A percentile compares a stretch with the other conserved stretches of the same genome.
These are phyloP conservation scores for Drosophila ficusphila DNA, from an alignment of 1,140 invertebrate genomes.

Conservation along the genomic window DNA sequence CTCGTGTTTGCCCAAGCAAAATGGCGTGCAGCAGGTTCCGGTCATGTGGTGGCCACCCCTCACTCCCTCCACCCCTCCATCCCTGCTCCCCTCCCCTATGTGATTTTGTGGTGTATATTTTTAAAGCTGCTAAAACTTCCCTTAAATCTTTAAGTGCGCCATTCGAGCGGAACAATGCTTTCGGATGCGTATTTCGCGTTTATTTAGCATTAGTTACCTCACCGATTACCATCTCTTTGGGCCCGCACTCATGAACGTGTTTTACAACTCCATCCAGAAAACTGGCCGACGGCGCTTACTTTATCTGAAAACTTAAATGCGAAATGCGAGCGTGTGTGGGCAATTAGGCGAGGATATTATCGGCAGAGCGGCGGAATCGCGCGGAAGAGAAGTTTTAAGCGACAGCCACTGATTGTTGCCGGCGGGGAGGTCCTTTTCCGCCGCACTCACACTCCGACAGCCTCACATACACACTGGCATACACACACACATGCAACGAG, in stretches of 20 bases:
- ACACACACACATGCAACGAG: slow-evolving; percentile 20
- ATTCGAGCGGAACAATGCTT: too few relatives aligned
- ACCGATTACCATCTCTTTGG: slow-evolving; percentile 1
- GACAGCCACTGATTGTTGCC: slow-evolving; percentile 46
- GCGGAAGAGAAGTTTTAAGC: slow-evolving; percentile 29
- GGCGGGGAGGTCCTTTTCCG: slow-evolving; percentile 12
- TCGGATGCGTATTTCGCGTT: too few relatives aligned
- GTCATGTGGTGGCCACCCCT: slow-evolving; percentile 44
- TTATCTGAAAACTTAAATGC: slow-evolving; percentile 65
- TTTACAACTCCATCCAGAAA: slow-evolving; percentile 24
- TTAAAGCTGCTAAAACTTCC: too few relatives aligned
- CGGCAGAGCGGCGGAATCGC: slow-evolving; percentile 26
- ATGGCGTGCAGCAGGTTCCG: slow-evolving; percentile 64
- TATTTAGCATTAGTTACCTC: not conserved
- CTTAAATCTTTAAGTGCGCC: too few relatives aligned
- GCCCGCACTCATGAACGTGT: slow-evolving; percentile 3
- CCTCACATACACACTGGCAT: slow-evolving; percentile 1
- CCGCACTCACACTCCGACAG: not conserved
- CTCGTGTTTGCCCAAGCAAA: slow-evolving; percentile 59
- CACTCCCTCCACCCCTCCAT: not conserved
- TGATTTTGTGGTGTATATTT: too few relatives aligned
- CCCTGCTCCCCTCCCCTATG: too few relatives aligned
- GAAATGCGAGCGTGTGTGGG: slow-evolving; percentile 59
- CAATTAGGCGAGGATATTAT: slow-evolving; percentile 53
- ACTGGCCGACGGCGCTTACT: slow-evolving; percentile 48